A percentile compares a stretch with the other conserved stretches of the same genome.
phyloP scores from a whole-genome alignment of 2,113 vertebrate genomes.

The Mastomys coucha region DNA sequence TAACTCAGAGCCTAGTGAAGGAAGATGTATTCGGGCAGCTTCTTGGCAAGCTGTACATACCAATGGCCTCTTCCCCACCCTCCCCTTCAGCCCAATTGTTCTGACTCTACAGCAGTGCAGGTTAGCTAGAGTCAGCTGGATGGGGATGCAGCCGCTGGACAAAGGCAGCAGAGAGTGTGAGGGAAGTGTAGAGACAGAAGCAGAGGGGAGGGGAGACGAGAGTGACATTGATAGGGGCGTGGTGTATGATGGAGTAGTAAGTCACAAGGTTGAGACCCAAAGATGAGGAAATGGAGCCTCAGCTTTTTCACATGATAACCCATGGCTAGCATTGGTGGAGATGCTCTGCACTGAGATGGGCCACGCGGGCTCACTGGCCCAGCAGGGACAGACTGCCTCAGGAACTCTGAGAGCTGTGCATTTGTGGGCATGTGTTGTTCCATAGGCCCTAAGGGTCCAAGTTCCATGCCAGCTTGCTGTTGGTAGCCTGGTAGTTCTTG shows the following conservation, averaged over 20 bases:
- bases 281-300: not conserved
- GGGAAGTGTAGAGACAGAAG: not conserved
- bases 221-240: not conserved
- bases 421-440: not conserved
- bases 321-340: not conserved
- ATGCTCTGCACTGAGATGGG: not conserved
- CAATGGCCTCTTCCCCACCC: not conserved
- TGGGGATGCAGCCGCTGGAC: not conserved
- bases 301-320: not conserved
- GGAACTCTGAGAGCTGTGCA: not conserved
- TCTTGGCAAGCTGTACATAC: not conserved
- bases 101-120: not conserved
- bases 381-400: not conserved
- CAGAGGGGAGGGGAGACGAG: not conserved
- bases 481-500: not conserved
- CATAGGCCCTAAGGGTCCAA: not conserved
- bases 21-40: not conserved
- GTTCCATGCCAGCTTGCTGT: not conserved
- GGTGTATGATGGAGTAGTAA: not conserved
- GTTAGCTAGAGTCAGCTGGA: not conserved
- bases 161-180: not conserved
- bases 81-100: not conserved
- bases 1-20: not conserved
- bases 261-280: not conserved
- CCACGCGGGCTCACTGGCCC: not conserved